Base-by-base conservation (phyloP, 2,888 invertebrate genomes). In the Rhagonycha fulva region DNA sequence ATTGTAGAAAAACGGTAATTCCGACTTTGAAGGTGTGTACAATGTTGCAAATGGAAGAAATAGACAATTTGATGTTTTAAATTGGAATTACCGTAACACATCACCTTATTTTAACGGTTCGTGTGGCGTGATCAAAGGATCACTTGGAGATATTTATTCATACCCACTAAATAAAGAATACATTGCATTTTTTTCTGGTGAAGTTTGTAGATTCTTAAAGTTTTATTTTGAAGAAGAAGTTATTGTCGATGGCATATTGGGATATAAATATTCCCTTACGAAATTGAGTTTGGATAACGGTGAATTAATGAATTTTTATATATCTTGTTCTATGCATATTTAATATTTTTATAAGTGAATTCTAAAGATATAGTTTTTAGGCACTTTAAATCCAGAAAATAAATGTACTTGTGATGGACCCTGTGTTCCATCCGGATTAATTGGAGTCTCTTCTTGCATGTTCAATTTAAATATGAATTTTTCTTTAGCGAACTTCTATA, bases 401-500 rank as follows among this genome's bases (percentile, higher is more conserved):
- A 19, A 19, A 19, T 19, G 19, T 19, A 19, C 19, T 26, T 26
- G 26, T 26, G 26, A 26, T 26, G 26, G 26, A 26, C 26, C 5
- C 7, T 26, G 26, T 0, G 93, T 90, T n/a, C 94, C 94, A 77
- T 90, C 91, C 2, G 96, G 96, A 0, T 90, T 93, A 30, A 11
- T 62, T 3, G 12, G 14, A 3, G 91, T 95, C n/a, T 94, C 94
- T 0, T 89, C 93, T 0, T 96, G 95, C 81, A 91, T 95, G 70
- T 94, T 90, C 84, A 95, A 94, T 5, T 94, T 96, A 0, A 97
- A 97, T 0, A 93, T 94, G 0, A 95, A 95, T 85, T 91, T 95
- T 80, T 95, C 96, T 0, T 91, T 95, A 81, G 97, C 97, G 0
- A 96, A 97, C 88, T 97, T 95, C 87, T 90, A 93, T 84, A 90